Base-by-base conservation (phyloP, 2,888 invertebrate genomes). In the Watsonalla binaria region DNA sequence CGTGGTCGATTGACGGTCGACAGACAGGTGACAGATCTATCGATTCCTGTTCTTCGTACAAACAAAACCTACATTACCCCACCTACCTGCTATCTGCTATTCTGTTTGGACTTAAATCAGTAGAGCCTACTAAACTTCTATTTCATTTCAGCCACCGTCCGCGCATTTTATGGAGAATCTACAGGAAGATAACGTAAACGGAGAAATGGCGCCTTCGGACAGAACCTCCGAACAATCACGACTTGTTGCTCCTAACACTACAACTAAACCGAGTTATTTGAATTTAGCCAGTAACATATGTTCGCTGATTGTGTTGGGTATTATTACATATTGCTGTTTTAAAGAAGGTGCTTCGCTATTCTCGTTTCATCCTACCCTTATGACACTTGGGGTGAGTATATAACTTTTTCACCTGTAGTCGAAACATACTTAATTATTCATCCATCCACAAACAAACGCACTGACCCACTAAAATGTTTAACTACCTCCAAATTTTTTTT, bases 291-390 rank as follows among this genome's bases (percentile, higher is more conserved):
- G 82, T 59, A 90, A 90, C 59, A 42, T 83, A 51, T 83, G 86
- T 63, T 82, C 82, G 6, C 15, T 86, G 8, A 56, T 84, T 51
- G 81, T 88, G 59, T 59, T 84, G 46, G 80, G 78, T 15, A 80
- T 88, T 47, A 80, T 90, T 37, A 54, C 66, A 45, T 90, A 84
- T 54, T 84, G 84, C 60, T 83, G 84, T 62, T 87, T 90, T 58
- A 74, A 67, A 52, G 68, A 83, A 65, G 86, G 77, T 2, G 77
- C 75, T 11, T 55, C 76, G 5, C 68, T 91, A 47, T 91, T 91
- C 70, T 82, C 91, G 11, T 91, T 90, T 69, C 91, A 91, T 70
- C 91, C 91, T 14, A 82, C 74, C 53, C 67, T 90, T 24, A 91
- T 91, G 91, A 70, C 86, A 45, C 57, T 90, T 24, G 91, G 91